These are phyloP conservation scores for Bombus haemorrhoidalis DNA, from an alignment of 1,140 invertebrate genomes.

Conservation along the genomic window DNA sequence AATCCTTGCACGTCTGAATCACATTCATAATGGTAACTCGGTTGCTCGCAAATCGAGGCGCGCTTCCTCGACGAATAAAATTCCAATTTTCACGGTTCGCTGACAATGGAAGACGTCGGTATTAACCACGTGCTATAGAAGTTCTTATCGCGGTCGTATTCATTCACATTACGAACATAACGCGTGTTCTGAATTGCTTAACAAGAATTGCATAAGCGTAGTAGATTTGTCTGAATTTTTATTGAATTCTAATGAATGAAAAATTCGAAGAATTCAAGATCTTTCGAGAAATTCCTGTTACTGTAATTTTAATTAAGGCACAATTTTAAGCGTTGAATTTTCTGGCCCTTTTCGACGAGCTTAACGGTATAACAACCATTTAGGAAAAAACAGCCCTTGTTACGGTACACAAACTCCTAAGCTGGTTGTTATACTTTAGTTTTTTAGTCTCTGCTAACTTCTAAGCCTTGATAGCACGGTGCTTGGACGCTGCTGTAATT, in stretches of 20 bases:
- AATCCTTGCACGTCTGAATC: background rate
- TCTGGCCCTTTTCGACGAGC: background rate
- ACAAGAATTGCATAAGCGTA: background rate
- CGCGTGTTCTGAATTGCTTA: too few species aligned
- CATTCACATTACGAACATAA: background rate
- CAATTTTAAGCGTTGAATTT: background rate
- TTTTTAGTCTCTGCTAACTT: slow-evolving; percentile 14
- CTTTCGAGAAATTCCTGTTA: background rate
- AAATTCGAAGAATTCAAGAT: background rate
- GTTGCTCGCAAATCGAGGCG: slow-evolving; percentile 14
- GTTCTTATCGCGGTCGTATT: background rate
- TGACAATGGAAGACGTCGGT: slow-evolving; percentile 1
- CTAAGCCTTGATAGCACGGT: slow-evolving; percentile 26
- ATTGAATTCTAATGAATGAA: background rate
- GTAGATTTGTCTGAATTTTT: background rate
- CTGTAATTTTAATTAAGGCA: background rate
- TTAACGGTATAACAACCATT: slow-evolving; percentile 1
- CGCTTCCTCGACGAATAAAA: slow-evolving; percentile 29
- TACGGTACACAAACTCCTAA: slow-evolving; percentile 29
- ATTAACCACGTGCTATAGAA: slow-evolving; percentile 1
- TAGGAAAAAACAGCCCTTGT: slow-evolving; percentile 10
- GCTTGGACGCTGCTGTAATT: slow-evolving; percentile 27
- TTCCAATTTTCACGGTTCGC: slow-evolving; percentile 25
- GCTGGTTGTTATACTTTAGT: background rate
- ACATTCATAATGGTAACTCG: slow-evolving; percentile 24